A percentile compares a stretch with the other conserved stretches of the same genome.
Conservation (phyloP, 2,888 invertebrate genomes). For the Atrina japonica region DNA sequence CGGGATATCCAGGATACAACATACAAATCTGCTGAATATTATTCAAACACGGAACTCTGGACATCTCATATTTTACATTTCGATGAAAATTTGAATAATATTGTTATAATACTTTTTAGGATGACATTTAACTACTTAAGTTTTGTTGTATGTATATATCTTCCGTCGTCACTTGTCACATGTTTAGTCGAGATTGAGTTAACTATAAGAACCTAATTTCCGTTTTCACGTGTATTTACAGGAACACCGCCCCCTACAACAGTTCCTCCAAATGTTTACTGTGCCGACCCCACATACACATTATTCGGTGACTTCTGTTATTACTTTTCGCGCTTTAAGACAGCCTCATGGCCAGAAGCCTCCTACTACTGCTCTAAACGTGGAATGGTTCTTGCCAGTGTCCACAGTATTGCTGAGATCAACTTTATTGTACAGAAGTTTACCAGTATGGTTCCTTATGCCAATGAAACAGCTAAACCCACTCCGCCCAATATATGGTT, state of each 20-base stretch:
- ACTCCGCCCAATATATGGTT: conserved; percentile 51
- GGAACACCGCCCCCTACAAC: conserved; percentile 44
- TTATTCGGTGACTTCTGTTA: conserved; percentile 57
- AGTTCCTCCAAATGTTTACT: conserved; percentile 46
- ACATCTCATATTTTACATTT: too few relatives aligned
- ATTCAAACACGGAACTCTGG: too few relatives aligned
- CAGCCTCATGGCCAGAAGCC: conserved; percentile 64
- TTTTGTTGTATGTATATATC: too few relatives aligned
- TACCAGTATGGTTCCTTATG: conserved; percentile 2
- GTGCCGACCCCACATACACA: conserved; percentile 39
- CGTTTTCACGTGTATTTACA: background rate
- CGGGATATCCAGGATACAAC: too few relatives aligned
- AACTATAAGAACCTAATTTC: too few relatives aligned
- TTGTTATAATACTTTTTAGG: too few relatives aligned
- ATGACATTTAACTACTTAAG: too few relatives aligned
- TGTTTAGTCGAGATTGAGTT: too few relatives aligned
- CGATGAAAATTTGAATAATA: too few relatives aligned
- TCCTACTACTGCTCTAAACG: conserved; percentile 53
- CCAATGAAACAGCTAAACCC: conserved; percentile 11
- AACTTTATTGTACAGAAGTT: conserved; percentile 39
- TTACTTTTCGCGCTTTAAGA: conserved; percentile 42
- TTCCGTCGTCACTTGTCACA: too few relatives aligned
- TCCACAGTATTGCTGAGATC: conserved; percentile 56
- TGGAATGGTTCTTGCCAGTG: conserved; percentile 58
- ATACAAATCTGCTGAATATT: too few relatives aligned